Evolutionary conservation across 1,140 invertebrate genomes (phyloP).

Genomic region (Chrysomallon squamiferum): DNA sequence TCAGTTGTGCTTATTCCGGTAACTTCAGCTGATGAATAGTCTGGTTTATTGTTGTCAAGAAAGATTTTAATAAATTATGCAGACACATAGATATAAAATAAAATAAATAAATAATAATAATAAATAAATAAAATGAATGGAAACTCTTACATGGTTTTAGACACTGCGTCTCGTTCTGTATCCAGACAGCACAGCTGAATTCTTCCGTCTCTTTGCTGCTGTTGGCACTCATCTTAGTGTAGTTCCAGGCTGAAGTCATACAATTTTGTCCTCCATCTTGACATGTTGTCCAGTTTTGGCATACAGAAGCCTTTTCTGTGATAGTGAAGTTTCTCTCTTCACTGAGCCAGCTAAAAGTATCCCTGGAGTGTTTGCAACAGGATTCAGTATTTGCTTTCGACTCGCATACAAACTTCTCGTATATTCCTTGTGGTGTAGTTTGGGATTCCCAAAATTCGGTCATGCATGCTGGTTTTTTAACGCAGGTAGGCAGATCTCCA

Average conservation of each 20-base stretch:
- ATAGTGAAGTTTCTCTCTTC: background rate
- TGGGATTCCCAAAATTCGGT: background rate
- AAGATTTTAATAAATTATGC: too few species aligned
- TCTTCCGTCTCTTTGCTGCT: background rate
- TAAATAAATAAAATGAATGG: too few species aligned
- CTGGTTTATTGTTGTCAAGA: too few species aligned
- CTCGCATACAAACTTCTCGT: too few species aligned
- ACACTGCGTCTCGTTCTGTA: constrained; percentile 1
- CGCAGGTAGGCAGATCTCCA: background rate
- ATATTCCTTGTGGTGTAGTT: too few species aligned
- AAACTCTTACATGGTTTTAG: constrained; percentile 19
- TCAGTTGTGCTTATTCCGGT: too few species aligned
- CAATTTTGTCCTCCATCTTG: background rate
- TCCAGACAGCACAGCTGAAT: constrained; percentile 14
- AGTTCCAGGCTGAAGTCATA: background rate
- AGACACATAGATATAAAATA: too few species aligned
- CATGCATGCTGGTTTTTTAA: background rate
- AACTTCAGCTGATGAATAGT: too few species aligned
- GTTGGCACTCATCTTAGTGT: background rate
- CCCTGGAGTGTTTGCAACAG: too few species aligned
- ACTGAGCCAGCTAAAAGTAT: too few species aligned
- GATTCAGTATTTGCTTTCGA: too few species aligned
- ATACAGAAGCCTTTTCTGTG: background rate
- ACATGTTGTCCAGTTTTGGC: background rate
- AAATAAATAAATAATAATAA: too few species aligned